Conservation (phyloP, 2,797 vertebrate species). For the Enoplosus armatus region DNA sequence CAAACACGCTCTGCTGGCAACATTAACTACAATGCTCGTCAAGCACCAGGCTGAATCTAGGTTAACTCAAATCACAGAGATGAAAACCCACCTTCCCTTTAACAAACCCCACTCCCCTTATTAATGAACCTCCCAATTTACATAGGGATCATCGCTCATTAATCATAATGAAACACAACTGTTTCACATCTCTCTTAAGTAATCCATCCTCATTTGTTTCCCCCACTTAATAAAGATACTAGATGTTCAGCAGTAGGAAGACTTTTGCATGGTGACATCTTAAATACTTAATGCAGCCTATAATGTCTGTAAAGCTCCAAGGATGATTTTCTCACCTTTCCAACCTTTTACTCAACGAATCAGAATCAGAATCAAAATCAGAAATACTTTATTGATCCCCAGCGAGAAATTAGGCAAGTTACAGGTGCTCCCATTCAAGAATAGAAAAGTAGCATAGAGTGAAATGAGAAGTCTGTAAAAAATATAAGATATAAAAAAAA, state of each 20-base stretch:
- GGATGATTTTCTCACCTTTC: conserved; percentile 29
- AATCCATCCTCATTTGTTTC: conserved; percentile 56
- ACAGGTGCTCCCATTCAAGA: too few relatives aligned
- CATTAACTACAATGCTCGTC: conserved; percentile 32
- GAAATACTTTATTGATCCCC: too few relatives aligned
- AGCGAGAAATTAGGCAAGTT: too few relatives aligned
- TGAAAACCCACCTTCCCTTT: conserved; percentile 43
- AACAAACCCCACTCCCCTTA: conserved; percentile 43
- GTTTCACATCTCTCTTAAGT: conserved; percentile 44
- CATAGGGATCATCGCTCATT: conserved; percentile 56
- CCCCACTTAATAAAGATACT: conserved; percentile 46
- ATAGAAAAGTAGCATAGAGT: too few relatives aligned
- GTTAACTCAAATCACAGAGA: conserved; percentile 57
- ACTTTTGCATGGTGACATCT: conserved; percentile 36
- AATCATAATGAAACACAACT: conserved; percentile 58
- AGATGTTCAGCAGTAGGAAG: background rate
- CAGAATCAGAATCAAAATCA: too few relatives aligned
- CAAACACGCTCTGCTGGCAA: conserved; percentile 40
- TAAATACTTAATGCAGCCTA: conserved; percentile 12
- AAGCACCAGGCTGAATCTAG: conserved; percentile 51
- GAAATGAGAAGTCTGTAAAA: too few relatives aligned
- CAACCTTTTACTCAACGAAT: conserved; percentile 32
- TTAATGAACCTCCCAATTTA: conserved; percentile 48
- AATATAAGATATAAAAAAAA: too few relatives aligned
- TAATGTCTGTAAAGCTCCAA: conserved; percentile 16